Base-by-base conservation (phyloP, 2,797 vertebrate genomes). In the Apogon hyalosoma region DNA sequence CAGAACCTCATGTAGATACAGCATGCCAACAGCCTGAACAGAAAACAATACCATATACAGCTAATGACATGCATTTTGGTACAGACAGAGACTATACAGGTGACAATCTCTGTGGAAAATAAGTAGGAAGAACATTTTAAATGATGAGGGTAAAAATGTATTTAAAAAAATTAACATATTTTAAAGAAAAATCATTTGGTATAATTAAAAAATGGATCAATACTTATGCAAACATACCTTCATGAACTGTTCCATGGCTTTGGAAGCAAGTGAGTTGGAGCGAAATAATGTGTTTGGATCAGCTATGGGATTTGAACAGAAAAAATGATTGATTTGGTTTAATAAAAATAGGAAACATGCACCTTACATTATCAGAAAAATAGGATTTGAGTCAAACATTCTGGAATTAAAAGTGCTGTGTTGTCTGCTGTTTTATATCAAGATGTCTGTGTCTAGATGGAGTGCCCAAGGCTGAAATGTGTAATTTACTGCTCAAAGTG, bases 181-280 rank as follows among this genome's bases (percentile, higher is more conserved):
- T 55, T 45, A 64, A 15, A 18, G n/a, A 75, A 55, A 52, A 51
- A 48, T 14, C 9, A 19, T 14, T 9, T 16, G 13, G 24, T 19
- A 19, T 21, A 56, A 18, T 59, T 16, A n/a, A 55, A 5, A 24
- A 69, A 67, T 40, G 12, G 14, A 72, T 69, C 2, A 3, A 18
- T 5, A 61, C 10, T 59, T 18, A 56, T 7, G 3, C 48, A 12
- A 28, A 57, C 91, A 69, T 70, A 98, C 97, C 96, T 97, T 98
- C 96, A 99, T 95, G 80, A 98, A 97, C 69, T 97, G 96, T 52
- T 98, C 96, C 96, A 97, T 92, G 2, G 95, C 93, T 86, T 99
- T 98, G 69, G 97, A 97, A 16, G 97, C 95, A 82, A 97, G 90
- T 0, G 97, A 98, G 91, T 96, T 98, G 52, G 96, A 98, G 49